Conservation (phyloP, 2,797 vertebrate species). For the Anableps anableps region DNA sequence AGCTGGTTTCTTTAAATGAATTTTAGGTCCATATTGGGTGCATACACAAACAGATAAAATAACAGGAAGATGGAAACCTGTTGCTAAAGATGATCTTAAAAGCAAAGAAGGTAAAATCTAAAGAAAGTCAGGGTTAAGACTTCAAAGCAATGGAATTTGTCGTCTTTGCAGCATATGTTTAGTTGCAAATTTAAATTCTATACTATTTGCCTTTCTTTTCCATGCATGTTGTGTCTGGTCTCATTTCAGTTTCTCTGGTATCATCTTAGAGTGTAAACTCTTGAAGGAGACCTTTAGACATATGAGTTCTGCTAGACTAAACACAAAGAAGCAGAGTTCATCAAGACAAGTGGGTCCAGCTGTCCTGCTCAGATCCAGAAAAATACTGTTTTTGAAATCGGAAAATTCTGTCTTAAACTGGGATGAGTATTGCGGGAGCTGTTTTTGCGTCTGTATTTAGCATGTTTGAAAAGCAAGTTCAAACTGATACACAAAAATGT, state of each 20-base stretch:
- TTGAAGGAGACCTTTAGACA: constrained; percentile 35
- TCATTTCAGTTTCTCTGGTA: constrained; percentile 25
- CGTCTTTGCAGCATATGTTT: constrained; percentile 5
- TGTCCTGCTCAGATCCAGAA: constrained; percentile 49
- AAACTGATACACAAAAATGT: too few species aligned
- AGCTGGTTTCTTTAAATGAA: neutral
- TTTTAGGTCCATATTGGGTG: neutral
- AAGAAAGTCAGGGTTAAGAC: neutral
- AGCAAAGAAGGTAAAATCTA: neutral
- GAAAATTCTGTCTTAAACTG: constrained; percentile 60
- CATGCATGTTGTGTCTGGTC: neutral
- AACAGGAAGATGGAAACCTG: neutral
- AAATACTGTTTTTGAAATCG: constrained; percentile 64
- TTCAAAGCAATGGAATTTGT: neutral
- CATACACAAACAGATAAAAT: neutral
- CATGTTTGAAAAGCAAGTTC: too few species aligned
- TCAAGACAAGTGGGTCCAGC: constrained; percentile 41
- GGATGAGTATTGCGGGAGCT: constrained; percentile 42
- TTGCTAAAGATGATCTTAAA: neutral
- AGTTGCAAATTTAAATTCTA: constrained; percentile 7
- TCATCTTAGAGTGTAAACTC: constrained; percentile 14
- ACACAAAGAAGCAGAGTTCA: constrained; percentile 47
- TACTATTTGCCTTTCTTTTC: constrained; percentile 12
- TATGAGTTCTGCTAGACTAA: constrained; percentile 65
- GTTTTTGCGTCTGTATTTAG: too few species aligned